Base-by-base conservation (phyloP, 2,888 invertebrate species). In the Bruchidius siliquastri region DNA sequence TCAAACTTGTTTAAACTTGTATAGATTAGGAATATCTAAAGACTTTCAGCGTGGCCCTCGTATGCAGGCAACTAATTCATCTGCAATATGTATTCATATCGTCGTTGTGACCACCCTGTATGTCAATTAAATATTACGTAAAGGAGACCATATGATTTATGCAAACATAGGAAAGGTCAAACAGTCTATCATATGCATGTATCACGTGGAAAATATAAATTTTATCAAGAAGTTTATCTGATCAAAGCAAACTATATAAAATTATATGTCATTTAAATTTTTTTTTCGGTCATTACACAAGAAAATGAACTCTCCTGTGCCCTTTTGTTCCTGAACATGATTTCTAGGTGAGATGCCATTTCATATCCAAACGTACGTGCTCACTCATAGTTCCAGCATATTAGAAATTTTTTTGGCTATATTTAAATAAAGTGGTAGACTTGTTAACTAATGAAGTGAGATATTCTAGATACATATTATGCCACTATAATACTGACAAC, bases 111-210 rank as follows among this genome's bases (percentile, higher is more conserved):
- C 13, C 49, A 3, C 49, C 49, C 49, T 49, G 49, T 49, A 49
- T 49, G 13, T 49, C 49, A 49, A 49, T 49, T 49, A 49, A 49
- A 49, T 4, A 49, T 49, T 49, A 8, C 49, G 49, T 49, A 49
- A 49, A 13, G 13, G 18, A 49, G 49, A 49, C 49, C 18, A 49
- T 49, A 49, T 49, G 49, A 49, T 49, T 49, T 49, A 49, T 49
- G 49, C 49, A 49, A 49, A 49, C 18, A 13, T 13, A 49, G 49
- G 8, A 71, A 73, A 75, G 73, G 72, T 70, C 72, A 72, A 72
- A 72, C 68, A 30, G 68, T 68, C 68, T 32, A 72, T 72, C 72
- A 72, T 68, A 72, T 72, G 72, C 72, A 22, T 67, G 22, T 49
- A 68, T 68, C 67, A 72, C 72, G 72, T 72, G 72, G 72, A 32